These are phyloP conservation scores for Anneissia japonica DNA, from an alignment of 35 echinoderm and acorn worm species.

Conservation along the genomic window DNA sequence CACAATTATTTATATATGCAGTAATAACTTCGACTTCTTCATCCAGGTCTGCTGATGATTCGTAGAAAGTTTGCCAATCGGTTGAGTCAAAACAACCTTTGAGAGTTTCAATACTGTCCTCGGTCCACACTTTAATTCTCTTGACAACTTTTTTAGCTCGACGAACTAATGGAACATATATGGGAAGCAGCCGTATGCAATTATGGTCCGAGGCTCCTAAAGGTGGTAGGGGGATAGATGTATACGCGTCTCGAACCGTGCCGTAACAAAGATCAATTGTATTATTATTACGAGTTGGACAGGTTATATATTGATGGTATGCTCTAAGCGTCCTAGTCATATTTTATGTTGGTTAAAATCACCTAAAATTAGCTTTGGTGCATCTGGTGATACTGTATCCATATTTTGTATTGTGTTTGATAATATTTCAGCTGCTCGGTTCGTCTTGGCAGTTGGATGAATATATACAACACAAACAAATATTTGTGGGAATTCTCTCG, in stretches of 20 bases:
- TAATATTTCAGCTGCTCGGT: background rate
- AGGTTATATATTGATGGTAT: background rate
- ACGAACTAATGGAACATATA: background rate
- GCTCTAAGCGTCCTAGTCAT: background rate
- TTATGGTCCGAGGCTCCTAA: background rate
- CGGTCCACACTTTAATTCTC: constrained; percentile 2
- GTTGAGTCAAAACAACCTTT: constrained; percentile 31
- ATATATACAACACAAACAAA: constrained; percentile 19
- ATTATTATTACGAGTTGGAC: background rate
- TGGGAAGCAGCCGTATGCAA: no score
- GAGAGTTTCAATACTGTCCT: constrained; percentile 10
- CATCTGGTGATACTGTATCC: background rate
- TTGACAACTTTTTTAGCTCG: background rate
- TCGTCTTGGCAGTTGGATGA: background rate
- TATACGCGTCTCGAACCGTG: background rate
- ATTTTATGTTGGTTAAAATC: constrained; percentile 5
- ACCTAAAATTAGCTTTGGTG: constrained; percentile 7
- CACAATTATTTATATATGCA: background rate
- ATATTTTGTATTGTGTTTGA: background rate
- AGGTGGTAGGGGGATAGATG: background rate
- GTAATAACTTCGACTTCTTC: background rate
- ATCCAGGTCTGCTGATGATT: background rate
- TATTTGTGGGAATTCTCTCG: constrained; percentile 35
- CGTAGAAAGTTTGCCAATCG: constrained; percentile 3
- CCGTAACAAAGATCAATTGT: background rate